Percentiles rank a stretch among this genome's conserved stretches.
These are phyloP conservation scores for Saiga tatarica DNA, from an alignment of 2,113 vertebrate genomes.

Conservation along the genomic window DNA sequence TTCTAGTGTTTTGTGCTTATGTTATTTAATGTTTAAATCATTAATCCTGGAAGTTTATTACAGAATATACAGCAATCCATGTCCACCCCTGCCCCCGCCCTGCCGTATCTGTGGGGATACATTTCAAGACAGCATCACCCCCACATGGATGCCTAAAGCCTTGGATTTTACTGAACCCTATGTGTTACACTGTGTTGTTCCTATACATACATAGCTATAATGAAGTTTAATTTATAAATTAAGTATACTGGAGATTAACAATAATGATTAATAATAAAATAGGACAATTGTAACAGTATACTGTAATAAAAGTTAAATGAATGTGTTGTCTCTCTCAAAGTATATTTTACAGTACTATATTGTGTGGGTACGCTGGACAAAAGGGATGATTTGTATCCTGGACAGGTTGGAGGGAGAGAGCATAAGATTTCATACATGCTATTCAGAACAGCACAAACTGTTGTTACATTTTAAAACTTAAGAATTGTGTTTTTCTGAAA, in stretches of 20 bases:
- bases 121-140: not conserved
- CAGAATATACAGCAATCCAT: not conserved
- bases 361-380: not conserved
- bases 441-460: not conserved
- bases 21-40: not conserved
- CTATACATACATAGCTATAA: not conserved
- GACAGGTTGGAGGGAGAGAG: not conserved
- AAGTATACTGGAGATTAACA: not conserved
- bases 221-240: not conserved
- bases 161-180: not conserved
- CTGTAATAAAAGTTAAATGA: not conserved
- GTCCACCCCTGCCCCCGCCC: rapidly evolving
- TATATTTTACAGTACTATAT: not conserved
- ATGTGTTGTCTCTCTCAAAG: not conserved
- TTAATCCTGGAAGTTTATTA: not conserved
- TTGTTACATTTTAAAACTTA: not conserved
- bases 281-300: not conserved
- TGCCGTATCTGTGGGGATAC: not conserved
- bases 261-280: not conserved
- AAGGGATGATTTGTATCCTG: not conserved
- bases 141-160: not conserved
- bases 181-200: not conserved
- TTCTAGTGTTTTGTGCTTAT: not conserved
- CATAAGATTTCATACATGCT: not conserved
- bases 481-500: not conserved